Conservation (phyloP, 1,140 invertebrate species). For the Trachelipus rathkii region DNA sequence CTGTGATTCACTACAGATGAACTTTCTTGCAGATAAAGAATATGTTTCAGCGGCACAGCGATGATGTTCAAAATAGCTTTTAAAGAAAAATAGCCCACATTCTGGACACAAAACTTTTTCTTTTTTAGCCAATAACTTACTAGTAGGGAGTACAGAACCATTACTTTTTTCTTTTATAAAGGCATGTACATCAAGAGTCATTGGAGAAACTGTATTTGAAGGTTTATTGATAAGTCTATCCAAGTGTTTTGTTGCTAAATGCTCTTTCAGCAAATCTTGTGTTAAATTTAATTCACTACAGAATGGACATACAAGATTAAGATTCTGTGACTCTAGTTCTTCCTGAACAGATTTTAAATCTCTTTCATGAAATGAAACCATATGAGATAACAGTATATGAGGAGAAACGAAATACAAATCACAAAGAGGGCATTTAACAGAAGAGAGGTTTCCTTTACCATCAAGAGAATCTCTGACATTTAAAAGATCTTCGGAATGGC, state of each 20-base stretch:
- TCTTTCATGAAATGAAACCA: conserved; percentile 14
- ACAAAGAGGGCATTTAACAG: conserved; percentile 26
- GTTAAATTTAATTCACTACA: conserved; percentile 23
- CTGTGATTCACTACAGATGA: background rate
- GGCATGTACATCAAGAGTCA: background rate
- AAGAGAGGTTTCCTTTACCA: conserved; percentile 23
- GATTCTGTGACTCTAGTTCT: conserved; percentile 13
- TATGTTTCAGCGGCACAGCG: background rate
- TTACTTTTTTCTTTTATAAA: conserved; percentile 8
- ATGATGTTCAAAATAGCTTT: background rate
- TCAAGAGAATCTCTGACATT: conserved; percentile 21
- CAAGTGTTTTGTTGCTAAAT: conserved; percentile 22
- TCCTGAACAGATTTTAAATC: conserved; percentile 20
- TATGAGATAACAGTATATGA: conserved; percentile 10
- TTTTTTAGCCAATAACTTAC: background rate
- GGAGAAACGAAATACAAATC: conserved; percentile 25
- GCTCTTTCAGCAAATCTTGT: conserved; percentile 24
- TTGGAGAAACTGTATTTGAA: background rate
- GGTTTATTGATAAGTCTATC: background rate
- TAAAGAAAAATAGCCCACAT: background rate
- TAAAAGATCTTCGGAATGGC: conserved; percentile 23
- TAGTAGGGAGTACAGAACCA: background rate
- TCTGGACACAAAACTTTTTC: conserved; percentile 7
- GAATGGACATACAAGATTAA: conserved; percentile 24
- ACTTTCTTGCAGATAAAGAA: background rate